Evolutionary conservation across 2,888 invertebrate species (phyloP).

Genomic region (Nemoura dubitans): DNA sequence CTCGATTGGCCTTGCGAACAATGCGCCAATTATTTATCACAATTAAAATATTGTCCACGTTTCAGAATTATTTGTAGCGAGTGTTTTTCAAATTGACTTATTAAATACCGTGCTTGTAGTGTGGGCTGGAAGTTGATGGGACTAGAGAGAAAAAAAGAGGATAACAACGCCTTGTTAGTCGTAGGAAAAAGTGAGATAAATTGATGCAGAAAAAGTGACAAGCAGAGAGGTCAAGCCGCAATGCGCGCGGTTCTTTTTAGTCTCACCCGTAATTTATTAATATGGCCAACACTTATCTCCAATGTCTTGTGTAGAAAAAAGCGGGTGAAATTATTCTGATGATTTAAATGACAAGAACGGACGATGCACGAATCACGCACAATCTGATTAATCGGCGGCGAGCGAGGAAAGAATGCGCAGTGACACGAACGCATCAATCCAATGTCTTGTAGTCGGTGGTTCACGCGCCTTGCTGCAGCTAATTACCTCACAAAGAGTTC

Average conservation of each 20-base stretch:
- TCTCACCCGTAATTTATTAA: conserved; percentile 30
- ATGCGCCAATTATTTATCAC: not conserved
- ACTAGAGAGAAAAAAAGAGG: not conserved
- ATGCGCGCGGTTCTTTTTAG: conserved; percentile 30
- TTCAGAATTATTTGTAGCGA: not conserved
- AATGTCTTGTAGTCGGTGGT: not conserved
- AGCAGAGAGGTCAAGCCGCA: conserved; percentile 26
- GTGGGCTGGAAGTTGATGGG: conserved; percentile 13
- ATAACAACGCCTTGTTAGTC: conserved; percentile 28
- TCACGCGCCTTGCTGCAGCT: not conserved
- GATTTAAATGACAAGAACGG: conserved; percentile 30
- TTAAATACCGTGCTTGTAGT: not conserved
- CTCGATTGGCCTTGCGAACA: not conserved
- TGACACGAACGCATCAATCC: conserved; percentile 26
- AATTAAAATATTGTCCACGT: not conserved
- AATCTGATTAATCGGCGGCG: not conserved
- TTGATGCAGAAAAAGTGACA: conserved; percentile 28
- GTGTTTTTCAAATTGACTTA: not conserved
- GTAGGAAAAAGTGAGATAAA: conserved; percentile 13
- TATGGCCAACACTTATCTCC: conserved; percentile 27
- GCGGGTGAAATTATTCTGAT: not conserved
- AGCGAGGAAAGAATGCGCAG: conserved; percentile 15
- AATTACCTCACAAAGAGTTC: conserved; percentile 3
- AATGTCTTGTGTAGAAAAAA: not conserved
- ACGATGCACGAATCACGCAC: not conserved